Evolutionary conservation across 2,113 vertebrate species (phyloP).

Genomic region (Nettapus auritus): DNA sequence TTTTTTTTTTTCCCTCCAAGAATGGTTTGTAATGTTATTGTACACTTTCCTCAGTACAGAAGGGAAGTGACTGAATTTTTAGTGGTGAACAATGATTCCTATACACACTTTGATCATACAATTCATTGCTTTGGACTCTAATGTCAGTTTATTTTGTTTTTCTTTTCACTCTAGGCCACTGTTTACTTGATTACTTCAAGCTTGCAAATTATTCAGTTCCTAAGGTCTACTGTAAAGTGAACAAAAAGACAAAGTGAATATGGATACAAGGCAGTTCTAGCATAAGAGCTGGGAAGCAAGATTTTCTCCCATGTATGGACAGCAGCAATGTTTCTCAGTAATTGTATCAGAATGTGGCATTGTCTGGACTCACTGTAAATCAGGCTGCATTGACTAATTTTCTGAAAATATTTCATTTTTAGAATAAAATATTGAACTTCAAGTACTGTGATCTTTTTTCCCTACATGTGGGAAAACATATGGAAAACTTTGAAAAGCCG

Average conservation of each 20-base stretch:
- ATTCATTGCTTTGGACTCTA: background rate
- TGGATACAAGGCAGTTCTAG: background rate
- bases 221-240: background rate
- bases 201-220: background rate
- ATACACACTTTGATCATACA: background rate
- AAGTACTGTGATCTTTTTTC: background rate
- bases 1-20: background rate
- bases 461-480: background rate
- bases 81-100: background rate
- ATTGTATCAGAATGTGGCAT: background rate
- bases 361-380: background rate
- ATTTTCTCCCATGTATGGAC: background rate
- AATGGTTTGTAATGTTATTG: background rate
- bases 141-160: background rate
- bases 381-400: background rate
- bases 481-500: background rate
- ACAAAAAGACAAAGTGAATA: background rate
- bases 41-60: background rate
- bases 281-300: background rate
- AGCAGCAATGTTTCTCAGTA: background rate
- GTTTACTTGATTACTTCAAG: background rate
- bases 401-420: background rate
- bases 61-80: background rate
- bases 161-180: background rate
- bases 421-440: background rate